phyloP scores from a whole-genome alignment of 2,797 vertebrate genomes.

The Melanotaenia trifasciata region DNA sequence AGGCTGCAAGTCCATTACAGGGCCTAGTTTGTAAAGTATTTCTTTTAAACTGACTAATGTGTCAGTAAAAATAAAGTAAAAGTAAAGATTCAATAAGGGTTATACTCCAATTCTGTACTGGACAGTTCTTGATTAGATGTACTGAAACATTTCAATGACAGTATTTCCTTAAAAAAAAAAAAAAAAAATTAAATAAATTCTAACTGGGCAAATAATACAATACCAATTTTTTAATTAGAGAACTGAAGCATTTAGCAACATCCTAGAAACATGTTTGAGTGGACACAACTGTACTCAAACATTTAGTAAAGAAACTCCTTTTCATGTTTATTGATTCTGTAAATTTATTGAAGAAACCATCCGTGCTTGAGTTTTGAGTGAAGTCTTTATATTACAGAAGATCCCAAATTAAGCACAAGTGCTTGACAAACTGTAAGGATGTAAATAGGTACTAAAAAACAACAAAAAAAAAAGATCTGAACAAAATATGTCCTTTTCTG shows the following conservation, averaged over 20 bases:
- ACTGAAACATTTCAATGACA: too few species aligned
- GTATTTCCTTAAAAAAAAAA: too few species aligned
- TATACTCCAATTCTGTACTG: too few species aligned
- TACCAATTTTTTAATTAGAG: too few species aligned
- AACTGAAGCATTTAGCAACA: neutral
- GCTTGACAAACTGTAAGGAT: slow-evolving; percentile 26
- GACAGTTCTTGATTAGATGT: too few species aligned
- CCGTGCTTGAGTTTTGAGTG: slow-evolving; percentile 7
- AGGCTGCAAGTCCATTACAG: neutral
- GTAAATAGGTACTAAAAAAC: slow-evolving; percentile 10
- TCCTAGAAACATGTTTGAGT: neutral
- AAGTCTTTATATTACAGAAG: slow-evolving; percentile 61
- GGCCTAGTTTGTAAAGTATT: neutral
- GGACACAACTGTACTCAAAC: neutral
- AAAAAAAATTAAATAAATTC: too few species aligned
- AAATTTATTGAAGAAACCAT: slow-evolving; percentile 64
- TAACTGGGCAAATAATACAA: too few species aligned
- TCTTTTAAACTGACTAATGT: neutral
- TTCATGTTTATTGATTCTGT: slow-evolving; percentile 9
- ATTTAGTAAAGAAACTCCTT: neutral
- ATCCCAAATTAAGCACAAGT: slow-evolving; percentile 37
- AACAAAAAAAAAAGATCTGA: slow-evolving; percentile 33
- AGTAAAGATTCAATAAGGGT: too few species aligned
- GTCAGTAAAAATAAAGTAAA: too few species aligned
- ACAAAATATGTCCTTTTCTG: slow-evolving; percentile 26